These are phyloP conservation scores for Drosophila nigrodunni DNA, from an alignment of 1,140 invertebrate species.

Conservation along the genomic window DNA sequence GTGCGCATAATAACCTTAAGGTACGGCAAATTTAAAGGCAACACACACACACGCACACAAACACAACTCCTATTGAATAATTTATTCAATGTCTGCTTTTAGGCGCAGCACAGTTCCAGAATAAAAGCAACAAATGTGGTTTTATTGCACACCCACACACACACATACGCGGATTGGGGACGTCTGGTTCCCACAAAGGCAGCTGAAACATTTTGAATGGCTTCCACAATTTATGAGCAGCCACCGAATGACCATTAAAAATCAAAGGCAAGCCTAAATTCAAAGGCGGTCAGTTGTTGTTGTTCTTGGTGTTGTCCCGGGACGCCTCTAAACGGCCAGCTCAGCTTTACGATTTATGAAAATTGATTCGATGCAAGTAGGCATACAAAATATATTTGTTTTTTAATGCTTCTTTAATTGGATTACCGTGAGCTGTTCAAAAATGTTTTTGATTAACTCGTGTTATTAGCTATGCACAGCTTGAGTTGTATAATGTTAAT, in stretches of 20 bases:
- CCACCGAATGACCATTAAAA: conserved; percentile 78
- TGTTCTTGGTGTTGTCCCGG: neutral
- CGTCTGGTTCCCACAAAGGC: conserved; percentile 40
- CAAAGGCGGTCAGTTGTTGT: conserved; percentile 21
- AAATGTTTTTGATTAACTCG: conserved; percentile 11
- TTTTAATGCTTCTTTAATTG: conserved; percentile 59
- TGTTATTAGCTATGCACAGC: neutral
- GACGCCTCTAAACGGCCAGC: conserved; percentile 52
- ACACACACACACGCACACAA: conserved; percentile 7
- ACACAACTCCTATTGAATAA: conserved; percentile 56
- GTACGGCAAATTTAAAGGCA: conserved; percentile 64
- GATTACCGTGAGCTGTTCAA: conserved; percentile 17
- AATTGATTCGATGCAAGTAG: conserved; percentile 64
- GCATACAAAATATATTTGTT: conserved; percentile 39
- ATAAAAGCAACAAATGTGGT: conserved; percentile 58
- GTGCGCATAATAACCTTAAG: conserved; percentile 65
- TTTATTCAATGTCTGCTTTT: conserved; percentile 83
- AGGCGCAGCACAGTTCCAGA: conserved; percentile 52
- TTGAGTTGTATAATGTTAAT: neutral
- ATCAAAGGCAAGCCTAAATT: conserved; percentile 49
- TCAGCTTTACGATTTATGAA: conserved; percentile 71
- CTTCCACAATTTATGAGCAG: conserved; percentile 66
- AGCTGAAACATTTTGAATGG: conserved; percentile 65
- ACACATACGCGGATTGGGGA: conserved; percentile 13
- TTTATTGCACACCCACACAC: conserved; percentile 58